Percentiles rank a stretch among this genome's conserved stretches.
phyloP scores from a whole-genome alignment of 2,797 vertebrate species.

The Tadarida brasiliensis region DNA sequence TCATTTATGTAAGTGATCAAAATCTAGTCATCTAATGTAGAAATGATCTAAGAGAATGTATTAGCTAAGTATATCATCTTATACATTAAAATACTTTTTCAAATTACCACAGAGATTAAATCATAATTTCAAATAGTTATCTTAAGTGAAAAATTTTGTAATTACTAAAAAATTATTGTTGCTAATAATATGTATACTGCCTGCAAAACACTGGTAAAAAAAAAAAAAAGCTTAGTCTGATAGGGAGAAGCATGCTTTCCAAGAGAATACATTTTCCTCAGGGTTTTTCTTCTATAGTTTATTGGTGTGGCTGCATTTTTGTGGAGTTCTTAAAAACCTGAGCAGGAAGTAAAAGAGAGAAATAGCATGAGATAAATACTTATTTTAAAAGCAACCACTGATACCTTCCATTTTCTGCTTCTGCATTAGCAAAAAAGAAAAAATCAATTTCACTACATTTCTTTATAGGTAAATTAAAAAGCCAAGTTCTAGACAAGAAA shows the following conservation, averaged over 20 bases:
- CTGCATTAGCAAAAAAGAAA: conserved; percentile 5
- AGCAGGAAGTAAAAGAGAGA: neutral
- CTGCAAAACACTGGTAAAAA: neutral
- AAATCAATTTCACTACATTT: conserved; percentile 57
- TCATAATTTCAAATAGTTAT: conserved; percentile 11
- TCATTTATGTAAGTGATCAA: neutral
- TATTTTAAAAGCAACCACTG: neutral
- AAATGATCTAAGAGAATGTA: neutral
- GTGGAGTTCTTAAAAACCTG: neutral
- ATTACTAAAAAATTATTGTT: neutral
- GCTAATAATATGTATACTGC: neutral
- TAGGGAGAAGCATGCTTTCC: neutral
- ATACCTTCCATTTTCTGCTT: conserved; percentile 38
- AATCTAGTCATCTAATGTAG: neutral
- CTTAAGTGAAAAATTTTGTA: neutral
- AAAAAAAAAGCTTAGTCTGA: neutral
- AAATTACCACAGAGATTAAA: conserved; percentile 6
- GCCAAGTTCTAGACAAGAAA: conserved; percentile 62
- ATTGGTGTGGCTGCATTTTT: neutral
- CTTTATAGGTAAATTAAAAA: conserved; percentile 73
- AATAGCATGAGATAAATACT: neutral
- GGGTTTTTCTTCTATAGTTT: neutral
- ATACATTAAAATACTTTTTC: conserved; percentile 2
- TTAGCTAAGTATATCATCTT: neutral
- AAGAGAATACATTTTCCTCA: neutral